Evolutionary conservation across 1,140 invertebrate genomes (phyloP), one percentile per base, ranked within the genome.

Genomic region (Papilio polytes): DNA sequence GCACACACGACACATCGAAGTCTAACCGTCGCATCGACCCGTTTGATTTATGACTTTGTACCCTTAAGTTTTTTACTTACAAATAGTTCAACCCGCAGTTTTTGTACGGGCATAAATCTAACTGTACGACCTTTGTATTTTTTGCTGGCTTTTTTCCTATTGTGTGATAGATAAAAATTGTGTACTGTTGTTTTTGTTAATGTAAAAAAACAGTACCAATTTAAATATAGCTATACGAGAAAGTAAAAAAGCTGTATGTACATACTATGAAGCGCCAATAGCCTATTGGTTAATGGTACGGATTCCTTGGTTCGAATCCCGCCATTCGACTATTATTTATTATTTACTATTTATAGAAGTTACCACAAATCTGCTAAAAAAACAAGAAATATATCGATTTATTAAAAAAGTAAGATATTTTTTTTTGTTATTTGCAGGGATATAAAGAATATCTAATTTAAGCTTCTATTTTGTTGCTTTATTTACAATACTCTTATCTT

Each of bases 401-500:
- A 18, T 51, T 18, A 51, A 18, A 51, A 18, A 41, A 51, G 4
- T 51, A 51, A 51, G 15, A 18, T 18, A 51, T 51, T 51, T 18
- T 51, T 51, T 51, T 51, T 51, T 51, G 48, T 56, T 20, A n/a
- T 7, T 20, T 56, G 7, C 18, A 9, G 18, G 1, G 18, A 20
- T 56, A 20, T 7, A 18, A 20, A 56, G 9, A 20, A 53, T 6
- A n/a, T 6, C 15, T 15, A n/a, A 53, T 53, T 53, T 53, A 53
- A 13, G 51, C 3, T 15, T 18, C 51, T 53, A 18, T 15, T 12
- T 7, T 2, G 26, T 44, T 46, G 26, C 8, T 48, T 79, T 63
- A 66, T 79, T 79, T 48, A 59, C 53, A 41, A 59, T 1, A 59
- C 41, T 80, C 22, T 80, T 51, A 92, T 94, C 90, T 89, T 82